A percentile compares a stretch with the other conserved stretches of the same genome.
Evolutionary conservation across 2,888 invertebrate genomes (phyloP).

Genomic region (Epirrita christyi): DNA sequence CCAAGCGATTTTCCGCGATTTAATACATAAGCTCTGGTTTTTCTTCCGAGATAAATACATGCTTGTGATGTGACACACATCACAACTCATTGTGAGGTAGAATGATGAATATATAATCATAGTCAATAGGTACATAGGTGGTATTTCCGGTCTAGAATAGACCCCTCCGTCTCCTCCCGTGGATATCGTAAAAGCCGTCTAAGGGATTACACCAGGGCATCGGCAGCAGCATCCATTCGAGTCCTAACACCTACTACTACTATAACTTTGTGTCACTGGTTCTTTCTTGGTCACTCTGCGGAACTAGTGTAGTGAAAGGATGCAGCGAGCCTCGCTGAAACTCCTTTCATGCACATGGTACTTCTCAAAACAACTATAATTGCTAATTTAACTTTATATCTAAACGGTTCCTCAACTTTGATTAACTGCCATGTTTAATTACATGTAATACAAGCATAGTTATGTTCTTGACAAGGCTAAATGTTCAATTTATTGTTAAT

Average conservation of each 20-base stretch:
- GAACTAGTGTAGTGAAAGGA: too few species aligned
- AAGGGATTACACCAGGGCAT: too few species aligned
- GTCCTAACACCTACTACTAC: too few species aligned
- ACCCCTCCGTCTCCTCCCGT: too few species aligned
- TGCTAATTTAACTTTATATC: slow-evolving; percentile 32
- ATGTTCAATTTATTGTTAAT: slow-evolving; percentile 28
- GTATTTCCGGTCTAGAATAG: too few species aligned
- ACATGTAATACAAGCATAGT: slow-evolving; percentile 25
- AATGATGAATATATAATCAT: slow-evolving; percentile 5
- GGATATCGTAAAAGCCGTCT: too few species aligned
- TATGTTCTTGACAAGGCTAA: slow-evolving; percentile 34
- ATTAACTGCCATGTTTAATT: slow-evolving; percentile 33
- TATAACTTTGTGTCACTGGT: too few species aligned
- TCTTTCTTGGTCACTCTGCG: too few species aligned
- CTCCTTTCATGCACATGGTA: not conserved
- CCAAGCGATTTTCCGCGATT: slow-evolving; percentile 52
- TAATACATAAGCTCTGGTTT: slow-evolving; percentile 39
- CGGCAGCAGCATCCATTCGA: too few species aligned
- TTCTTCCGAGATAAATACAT: slow-evolving; percentile 33
- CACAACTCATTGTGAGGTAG: slow-evolving; percentile 14
- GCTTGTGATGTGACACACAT: slow-evolving; percentile 18
- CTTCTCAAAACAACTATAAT: slow-evolving; percentile 20
- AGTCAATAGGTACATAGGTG: too few species aligned
- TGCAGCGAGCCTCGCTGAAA: too few species aligned
- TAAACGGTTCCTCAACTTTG: slow-evolving; percentile 32